Conservation (phyloP, 2,113 vertebrate genomes). For the Acinonyx jubatus region DNA sequence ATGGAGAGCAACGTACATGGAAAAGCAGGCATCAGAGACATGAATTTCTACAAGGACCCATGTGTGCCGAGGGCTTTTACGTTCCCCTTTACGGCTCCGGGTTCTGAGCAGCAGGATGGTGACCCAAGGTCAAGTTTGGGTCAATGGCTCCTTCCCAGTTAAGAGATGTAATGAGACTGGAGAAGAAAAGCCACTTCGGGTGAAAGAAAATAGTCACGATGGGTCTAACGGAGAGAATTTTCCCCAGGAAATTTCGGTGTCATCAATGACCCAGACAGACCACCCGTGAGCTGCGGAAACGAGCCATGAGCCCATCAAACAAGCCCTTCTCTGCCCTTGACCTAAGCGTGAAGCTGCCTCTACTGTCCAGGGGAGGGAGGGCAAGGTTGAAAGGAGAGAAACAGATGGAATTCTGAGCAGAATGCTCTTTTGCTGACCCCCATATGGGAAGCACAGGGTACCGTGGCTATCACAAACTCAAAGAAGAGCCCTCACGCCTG, state of each 20-base stretch:
- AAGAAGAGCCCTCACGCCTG: neutral
- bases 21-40: neutral
- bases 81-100: neutral
- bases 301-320: constrained; percentile 37
- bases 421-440: neutral
- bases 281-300: neutral
- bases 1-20: neutral
- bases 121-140: neutral
- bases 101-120: neutral
- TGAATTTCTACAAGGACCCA: neutral
- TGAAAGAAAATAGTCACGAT: constrained; percentile 1
- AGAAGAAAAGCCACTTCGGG: constrained; percentile 40
- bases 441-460: neutral
- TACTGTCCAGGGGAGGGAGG: too few species aligned
- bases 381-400: neutral
- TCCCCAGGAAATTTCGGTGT: neutral
- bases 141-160: neutral
- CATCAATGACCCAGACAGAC: neutral
- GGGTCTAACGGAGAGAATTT: neutral
- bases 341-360: neutral
- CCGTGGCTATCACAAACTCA: rapidly evolving
- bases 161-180: neutral
- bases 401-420: neutral
- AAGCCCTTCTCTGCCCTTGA: neutral
- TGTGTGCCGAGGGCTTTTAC: neutral